Percentiles rank a stretch among this genome's conserved stretches.
phyloP scores from a whole-genome alignment of 1,140 invertebrate species.

The Battus philenor region DNA sequence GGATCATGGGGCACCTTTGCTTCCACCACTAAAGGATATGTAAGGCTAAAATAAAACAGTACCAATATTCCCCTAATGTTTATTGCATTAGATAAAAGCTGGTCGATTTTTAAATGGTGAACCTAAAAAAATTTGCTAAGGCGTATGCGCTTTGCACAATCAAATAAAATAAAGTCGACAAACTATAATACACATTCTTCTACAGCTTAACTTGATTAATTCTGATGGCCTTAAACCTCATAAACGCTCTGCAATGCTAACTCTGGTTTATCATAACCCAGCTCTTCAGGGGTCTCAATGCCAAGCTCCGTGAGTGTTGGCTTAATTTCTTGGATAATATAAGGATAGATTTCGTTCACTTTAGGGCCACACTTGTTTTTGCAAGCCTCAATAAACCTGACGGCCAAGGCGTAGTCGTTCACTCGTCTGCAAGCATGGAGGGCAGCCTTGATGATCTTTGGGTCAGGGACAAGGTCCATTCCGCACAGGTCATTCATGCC shows the following conservation, averaged over 20 bases:
- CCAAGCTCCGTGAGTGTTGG: constrained; percentile 96
- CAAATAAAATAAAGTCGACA: constrained; percentile 56
- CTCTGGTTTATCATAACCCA: constrained; percentile 98
- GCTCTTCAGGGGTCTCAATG: constrained; percentile 94
- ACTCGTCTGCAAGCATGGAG: constrained; percentile 93
- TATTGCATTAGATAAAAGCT: constrained; percentile 53
- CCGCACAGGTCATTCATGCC: constrained; percentile 89
- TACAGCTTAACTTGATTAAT: constrained; percentile 49
- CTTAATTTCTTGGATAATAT: constrained; percentile 93
- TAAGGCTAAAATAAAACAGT: no score
- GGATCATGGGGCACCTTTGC: no score
- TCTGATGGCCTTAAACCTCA: constrained; percentile 70
- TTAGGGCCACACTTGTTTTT: constrained; percentile 93
- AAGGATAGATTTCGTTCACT: constrained; percentile 91
- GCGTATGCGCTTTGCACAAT: constrained; percentile 35
- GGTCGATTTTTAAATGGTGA: constrained; percentile 36
- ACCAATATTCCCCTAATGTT: constrained; percentile 37
- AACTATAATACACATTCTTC: constrained; percentile 67
- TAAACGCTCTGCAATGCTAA: constrained; percentile 87
- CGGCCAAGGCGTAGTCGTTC: constrained; percentile 95
- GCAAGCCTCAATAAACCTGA: constrained; percentile 94
- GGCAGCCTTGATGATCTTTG: constrained; percentile 93
- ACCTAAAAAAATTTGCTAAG: constrained; percentile 38
- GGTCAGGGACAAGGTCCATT: constrained; percentile 97
- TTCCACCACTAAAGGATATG: no score